These are phyloP conservation scores for Cariama cristata DNA, from an alignment of 2,113 vertebrate genomes.

Conservation along the genomic window DNA sequence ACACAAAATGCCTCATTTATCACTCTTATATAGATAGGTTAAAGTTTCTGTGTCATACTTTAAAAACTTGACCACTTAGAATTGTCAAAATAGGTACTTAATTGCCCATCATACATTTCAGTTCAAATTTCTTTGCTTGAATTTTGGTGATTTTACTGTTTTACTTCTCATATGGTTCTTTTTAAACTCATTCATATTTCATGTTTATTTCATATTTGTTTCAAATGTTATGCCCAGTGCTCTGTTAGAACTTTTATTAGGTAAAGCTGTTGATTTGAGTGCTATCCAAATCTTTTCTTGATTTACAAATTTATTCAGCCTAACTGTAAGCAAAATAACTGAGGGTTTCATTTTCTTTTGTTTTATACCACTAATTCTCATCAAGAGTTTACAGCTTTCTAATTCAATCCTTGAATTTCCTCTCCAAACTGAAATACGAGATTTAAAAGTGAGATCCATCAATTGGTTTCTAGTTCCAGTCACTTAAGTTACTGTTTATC, in stretches of 20 bases:
- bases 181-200: constrained; percentile 77
- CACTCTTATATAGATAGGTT: constrained; percentile 91
- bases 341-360: constrained; percentile 55
- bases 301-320: constrained; percentile 69
- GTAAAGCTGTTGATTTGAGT: constrained; percentile 71
- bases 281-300: constrained; percentile 34
- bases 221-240: constrained; percentile 56
- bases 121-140: constrained; percentile 75
- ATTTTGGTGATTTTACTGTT: constrained; percentile 71
- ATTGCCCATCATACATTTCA: constrained; percentile 80
- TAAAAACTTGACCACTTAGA: constrained; percentile 90
- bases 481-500: constrained; percentile 54
- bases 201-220: constrained; percentile 75
- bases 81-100: constrained; percentile 86
- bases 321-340: constrained; percentile 44
- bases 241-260: constrained; percentile 74
- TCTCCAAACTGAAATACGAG: not conserved
- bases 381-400: constrained; percentile 46
- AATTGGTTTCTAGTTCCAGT: constrained; percentile 27
- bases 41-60: constrained; percentile 91
- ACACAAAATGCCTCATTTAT: constrained; percentile 99
- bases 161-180: constrained; percentile 73
- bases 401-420: constrained; percentile 31
- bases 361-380: constrained; percentile 48
- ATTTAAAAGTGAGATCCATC: constrained; percentile 35